These are phyloP conservation scores for Aurelia sp. DNA, from an alignment of 30 jellyfish, hydroid and myxozoan species.

Conservation along the genomic window DNA sequence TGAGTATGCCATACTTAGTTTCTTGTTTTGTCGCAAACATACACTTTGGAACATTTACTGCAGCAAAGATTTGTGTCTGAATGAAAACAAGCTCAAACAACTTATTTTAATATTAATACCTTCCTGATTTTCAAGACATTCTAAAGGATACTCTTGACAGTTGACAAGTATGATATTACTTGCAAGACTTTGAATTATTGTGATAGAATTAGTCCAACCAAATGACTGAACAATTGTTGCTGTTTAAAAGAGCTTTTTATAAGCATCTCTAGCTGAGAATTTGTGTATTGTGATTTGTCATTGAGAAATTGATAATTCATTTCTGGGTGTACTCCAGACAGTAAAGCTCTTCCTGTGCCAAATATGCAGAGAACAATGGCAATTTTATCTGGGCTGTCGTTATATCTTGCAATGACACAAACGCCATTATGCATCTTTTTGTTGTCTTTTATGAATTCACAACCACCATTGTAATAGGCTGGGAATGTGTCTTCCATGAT, in stretches of 20 bases:
- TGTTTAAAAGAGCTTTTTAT: conserved; percentile 8
- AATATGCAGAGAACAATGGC: conserved; percentile 60
- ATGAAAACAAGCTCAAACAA: too few species aligned
- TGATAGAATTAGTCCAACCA: not conserved
- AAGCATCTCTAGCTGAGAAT: conserved; percentile 21
- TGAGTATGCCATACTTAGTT: too few species aligned
- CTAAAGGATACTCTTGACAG: too few species aligned
- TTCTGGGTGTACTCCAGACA: conserved; percentile 96
- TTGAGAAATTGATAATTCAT: conserved; percentile 33
- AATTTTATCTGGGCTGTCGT: conserved; percentile 53
- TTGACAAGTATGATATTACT: too few species aligned
- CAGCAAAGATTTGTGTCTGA: too few species aligned
- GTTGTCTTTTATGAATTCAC: conserved; percentile 81
- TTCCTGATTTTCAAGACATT: too few species aligned
- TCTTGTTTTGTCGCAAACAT: too few species aligned
- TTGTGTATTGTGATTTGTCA: conserved; percentile 16
- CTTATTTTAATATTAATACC: too few species aligned
- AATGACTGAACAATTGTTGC: conserved; percentile 1
- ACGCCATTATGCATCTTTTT: not conserved
- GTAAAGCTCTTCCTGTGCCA: conserved; percentile 73
- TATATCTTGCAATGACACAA: conserved; percentile 34
- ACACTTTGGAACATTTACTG: too few species aligned
- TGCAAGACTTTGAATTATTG: too few species aligned
- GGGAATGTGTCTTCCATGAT: not conserved
- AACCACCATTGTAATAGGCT: conserved; percentile 92